These are phyloP conservation scores for Vespertilio murinus DNA, from an alignment of 2,797 vertebrate genomes.

Conservation along the genomic window DNA sequence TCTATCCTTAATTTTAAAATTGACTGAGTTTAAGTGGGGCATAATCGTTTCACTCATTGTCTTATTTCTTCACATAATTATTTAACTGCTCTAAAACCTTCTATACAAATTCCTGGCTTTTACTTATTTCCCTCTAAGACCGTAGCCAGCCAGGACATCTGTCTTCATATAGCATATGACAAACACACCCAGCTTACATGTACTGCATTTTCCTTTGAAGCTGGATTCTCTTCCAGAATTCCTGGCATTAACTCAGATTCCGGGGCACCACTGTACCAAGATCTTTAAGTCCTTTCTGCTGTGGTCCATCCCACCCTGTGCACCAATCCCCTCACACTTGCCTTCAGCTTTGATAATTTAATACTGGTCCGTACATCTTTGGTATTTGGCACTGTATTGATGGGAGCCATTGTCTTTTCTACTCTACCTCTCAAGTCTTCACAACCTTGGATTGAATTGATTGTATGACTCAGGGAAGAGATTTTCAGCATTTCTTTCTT, in stretches of 20 bases:
- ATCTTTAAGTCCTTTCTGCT: neutral
- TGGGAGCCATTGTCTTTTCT: neutral
- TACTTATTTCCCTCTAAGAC: neutral
- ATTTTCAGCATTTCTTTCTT: neutral
- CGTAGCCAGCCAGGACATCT: neutral
- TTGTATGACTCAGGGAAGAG: neutral
- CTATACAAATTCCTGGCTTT: neutral
- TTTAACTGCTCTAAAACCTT: neutral
- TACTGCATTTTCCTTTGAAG: neutral
- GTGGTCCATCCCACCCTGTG: accelerated
- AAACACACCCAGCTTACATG: neutral
- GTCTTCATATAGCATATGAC: neutral
- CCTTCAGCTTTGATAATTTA: neutral
- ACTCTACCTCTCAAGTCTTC: neutral
- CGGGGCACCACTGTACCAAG: neutral
- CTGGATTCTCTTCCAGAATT: neutral
- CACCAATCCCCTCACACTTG: too few relatives aligned
- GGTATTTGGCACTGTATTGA: neutral
- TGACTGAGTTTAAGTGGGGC: neutral
- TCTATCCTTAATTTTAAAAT: neutral
- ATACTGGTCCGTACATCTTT: neutral
- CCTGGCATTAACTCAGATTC: neutral
- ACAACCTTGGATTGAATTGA: neutral
- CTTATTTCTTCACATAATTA: neutral
- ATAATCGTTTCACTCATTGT: neutral